phyloP scores from a whole-genome alignment of 2,797 vertebrate species.

The Hipposideros larvatus region DNA sequence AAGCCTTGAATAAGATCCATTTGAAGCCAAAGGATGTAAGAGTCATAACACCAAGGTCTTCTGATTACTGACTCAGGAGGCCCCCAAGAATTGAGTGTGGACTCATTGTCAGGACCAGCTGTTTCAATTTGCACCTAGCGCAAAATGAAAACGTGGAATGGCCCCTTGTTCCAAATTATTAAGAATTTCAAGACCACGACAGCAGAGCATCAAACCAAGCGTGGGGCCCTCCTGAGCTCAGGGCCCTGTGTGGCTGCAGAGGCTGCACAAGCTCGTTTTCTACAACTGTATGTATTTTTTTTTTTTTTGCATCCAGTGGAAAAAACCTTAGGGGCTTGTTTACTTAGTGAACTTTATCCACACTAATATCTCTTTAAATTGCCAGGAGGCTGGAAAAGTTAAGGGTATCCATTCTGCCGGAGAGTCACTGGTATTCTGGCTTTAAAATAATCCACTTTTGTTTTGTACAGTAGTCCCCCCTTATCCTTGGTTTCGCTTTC shows the following conservation, averaged over 20 bases:
- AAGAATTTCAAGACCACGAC: background rate
- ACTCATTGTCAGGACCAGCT: background rate
- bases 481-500: background rate
- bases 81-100: background rate
- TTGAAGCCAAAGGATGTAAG: background rate
- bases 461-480: background rate
- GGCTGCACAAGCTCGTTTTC: background rate
- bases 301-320: background rate
- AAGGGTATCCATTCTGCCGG: background rate
- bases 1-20: background rate
- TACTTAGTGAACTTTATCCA: background rate
- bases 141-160: background rate
- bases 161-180: background rate
- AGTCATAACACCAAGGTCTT: background rate
- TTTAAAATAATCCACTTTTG: constrained; percentile 18
- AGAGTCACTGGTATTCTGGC: background rate
- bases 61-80: background rate
- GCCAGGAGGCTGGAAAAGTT: background rate
- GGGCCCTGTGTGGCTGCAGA: background rate
- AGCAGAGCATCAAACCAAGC: background rate
- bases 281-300: background rate
- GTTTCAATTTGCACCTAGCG: background rate
- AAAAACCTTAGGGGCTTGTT: background rate
- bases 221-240: background rate
- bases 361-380: constrained; percentile 1